Percentiles rank a stretch among this genome's conserved stretches.
phyloP scores from a whole-genome alignment of 1,140 invertebrate species.

The Plectrocnemia conspersa region DNA sequence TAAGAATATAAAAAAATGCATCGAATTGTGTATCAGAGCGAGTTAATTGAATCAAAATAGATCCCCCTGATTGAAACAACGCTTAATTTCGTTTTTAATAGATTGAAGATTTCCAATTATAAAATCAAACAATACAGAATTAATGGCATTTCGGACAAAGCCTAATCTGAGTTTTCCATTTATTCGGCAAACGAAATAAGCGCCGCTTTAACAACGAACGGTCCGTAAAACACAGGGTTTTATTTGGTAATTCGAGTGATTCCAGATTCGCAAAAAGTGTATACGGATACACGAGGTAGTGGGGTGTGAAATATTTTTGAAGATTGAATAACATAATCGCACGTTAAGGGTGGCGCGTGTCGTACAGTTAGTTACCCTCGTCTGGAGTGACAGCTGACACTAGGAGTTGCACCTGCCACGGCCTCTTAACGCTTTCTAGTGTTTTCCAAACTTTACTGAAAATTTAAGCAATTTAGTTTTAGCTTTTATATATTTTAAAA shows the following conservation, averaged over 20 bases:
- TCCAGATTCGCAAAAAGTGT: too few relatives aligned
- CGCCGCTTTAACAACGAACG: too few relatives aligned
- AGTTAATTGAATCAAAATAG: neutral
- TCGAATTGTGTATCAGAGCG: neutral
- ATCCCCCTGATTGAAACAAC: neutral
- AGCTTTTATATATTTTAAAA: too few relatives aligned
- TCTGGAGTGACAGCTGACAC: slow-evolving; percentile 35
- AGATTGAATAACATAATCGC: slow-evolving; percentile 33
- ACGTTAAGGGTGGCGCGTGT: slow-evolving; percentile 22
- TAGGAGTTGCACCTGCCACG: slow-evolving; percentile 13
- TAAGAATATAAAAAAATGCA: too few relatives aligned
- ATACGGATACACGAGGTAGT: too few relatives aligned
- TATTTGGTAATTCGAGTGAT: too few relatives aligned
- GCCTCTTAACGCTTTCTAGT: neutral
- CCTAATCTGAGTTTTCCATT: too few relatives aligned
- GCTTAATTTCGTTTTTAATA: neutral
- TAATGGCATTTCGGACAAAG: too few relatives aligned
- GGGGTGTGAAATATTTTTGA: slow-evolving; percentile 24
- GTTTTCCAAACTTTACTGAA: neutral
- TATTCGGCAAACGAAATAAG: too few relatives aligned
- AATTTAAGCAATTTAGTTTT: too few relatives aligned
- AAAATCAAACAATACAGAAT: too few relatives aligned
- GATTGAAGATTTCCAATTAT: neutral
- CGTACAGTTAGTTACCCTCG: slow-evolving; percentile 30
- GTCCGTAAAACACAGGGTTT: too few relatives aligned